Conservation (phyloP, 2,888 invertebrate species). For the Pocota personata region DNA sequence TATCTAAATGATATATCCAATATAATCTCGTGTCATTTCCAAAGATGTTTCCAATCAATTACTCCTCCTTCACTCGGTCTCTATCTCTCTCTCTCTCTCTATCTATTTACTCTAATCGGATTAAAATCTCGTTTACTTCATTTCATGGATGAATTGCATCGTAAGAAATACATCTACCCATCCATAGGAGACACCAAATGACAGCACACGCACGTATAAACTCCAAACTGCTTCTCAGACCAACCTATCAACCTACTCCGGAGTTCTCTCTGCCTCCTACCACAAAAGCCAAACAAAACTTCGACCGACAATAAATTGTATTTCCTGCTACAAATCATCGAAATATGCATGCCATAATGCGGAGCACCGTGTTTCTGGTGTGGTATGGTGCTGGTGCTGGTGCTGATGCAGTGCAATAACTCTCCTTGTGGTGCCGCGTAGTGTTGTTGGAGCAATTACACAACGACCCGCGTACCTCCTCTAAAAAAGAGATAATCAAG, state of each 20-base stretch:
- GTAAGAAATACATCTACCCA: background rate
- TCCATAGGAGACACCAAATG: slow-evolving; percentile 10
- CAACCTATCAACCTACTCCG: slow-evolving; percentile 59
- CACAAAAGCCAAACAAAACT: slow-evolving; percentile 41
- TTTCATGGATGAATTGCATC: slow-evolving; percentile 67
- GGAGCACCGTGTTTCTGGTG: slow-evolving; percentile 36
- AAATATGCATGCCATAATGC: slow-evolving; percentile 56
- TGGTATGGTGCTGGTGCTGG: background rate
- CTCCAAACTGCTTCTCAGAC: slow-evolving; percentile 40
- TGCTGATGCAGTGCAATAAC: slow-evolving; percentile 46
- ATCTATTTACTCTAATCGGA: slow-evolving; percentile 59
- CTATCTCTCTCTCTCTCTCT: background rate
- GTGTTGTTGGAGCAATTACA: slow-evolving; percentile 44
- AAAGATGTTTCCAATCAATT: slow-evolving; percentile 68
- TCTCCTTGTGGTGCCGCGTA: slow-evolving; percentile 43
- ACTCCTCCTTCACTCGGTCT: slow-evolving; percentile 3
- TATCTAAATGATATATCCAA: slow-evolving; percentile 53
- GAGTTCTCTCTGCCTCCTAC: background rate
- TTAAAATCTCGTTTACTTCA: slow-evolving; percentile 64
- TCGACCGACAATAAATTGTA: slow-evolving; percentile 64
- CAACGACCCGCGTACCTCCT: slow-evolving; percentile 40
- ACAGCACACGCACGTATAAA: slow-evolving; percentile 39
- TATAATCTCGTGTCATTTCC: slow-evolving; percentile 66
- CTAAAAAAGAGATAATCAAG: slow-evolving; percentile 62
- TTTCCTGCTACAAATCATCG: slow-evolving; percentile 71